These are phyloP conservation scores for Amphibalanus amphitrite DNA, from an alignment of 1,140 invertebrate genomes.

Conservation along the genomic window DNA sequence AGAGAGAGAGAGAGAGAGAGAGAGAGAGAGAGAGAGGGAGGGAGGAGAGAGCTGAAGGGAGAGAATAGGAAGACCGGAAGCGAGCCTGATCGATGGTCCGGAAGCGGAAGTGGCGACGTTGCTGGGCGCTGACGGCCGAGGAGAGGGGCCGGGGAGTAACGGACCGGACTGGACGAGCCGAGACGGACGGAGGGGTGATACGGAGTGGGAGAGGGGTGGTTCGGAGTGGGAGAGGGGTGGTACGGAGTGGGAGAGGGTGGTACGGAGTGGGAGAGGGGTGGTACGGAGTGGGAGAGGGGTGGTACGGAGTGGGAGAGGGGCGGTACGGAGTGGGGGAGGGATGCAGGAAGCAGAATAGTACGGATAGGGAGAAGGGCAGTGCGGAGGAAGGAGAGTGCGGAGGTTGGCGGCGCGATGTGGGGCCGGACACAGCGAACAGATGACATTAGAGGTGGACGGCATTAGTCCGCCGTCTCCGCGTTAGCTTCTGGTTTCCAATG, in stretches of 20 bases:
- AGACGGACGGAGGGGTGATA: too few species aligned
- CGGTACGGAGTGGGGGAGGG: too few species aligned
- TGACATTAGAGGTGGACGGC: not conserved
- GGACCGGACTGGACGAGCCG: not conserved
- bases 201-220: not conserved
- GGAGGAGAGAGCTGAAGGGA: not conserved
- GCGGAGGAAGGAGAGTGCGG: too few species aligned
- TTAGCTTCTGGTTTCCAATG: conserved; percentile 4
- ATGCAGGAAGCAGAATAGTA: too few species aligned
- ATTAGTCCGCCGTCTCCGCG: conserved; percentile 3
- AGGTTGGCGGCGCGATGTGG: too few species aligned
- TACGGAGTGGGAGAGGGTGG: not conserved
- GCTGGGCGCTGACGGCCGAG: too few species aligned
- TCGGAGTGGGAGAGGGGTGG: not conserved
- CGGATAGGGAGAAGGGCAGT: too few species aligned
- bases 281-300: not conserved
- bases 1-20: conserved; percentile 8
- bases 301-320: not conserved
- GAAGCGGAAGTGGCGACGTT: not conserved
- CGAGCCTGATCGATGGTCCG: conserved; percentile 1
- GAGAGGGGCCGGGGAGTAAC: too few species aligned
- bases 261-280: not conserved
- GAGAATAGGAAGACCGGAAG: not conserved
- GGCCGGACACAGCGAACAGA: too few species aligned
- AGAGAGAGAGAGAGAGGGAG: conserved; percentile 5